A percentile compares a stretch with the other conserved stretches of the same genome.
Conservation (phyloP, 1,140 invertebrate genomes). For the Zaprionus inermis region DNA sequence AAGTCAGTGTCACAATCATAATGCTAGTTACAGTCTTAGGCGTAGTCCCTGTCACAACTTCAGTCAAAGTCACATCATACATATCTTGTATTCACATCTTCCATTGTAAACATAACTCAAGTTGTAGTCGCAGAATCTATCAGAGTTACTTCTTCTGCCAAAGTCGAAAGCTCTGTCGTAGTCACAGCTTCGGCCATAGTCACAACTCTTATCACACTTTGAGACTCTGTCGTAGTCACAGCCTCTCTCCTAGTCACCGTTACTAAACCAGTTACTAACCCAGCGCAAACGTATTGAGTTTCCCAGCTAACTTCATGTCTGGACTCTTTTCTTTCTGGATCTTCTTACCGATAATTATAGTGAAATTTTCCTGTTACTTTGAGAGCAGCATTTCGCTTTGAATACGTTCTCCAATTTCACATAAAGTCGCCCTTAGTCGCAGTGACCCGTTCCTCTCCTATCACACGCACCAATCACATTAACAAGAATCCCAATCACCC, state of each 20-base stretch:
- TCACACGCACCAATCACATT: conserved; percentile 39
- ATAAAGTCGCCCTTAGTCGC: neutral
- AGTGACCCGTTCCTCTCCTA: neutral
- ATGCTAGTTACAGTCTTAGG: conserved; percentile 3
- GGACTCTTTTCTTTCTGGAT: neutral
- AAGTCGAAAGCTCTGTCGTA: too few relatives aligned
- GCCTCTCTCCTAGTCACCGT: neutral
- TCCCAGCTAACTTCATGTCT: conserved; percentile 50
- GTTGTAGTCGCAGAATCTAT: too few relatives aligned
- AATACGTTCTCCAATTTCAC: neutral
- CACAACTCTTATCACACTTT: too few relatives aligned
- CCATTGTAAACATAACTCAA: too few relatives aligned
- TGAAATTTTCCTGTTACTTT: neutral
- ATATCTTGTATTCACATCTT: too few relatives aligned
- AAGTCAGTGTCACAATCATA: conserved; percentile 7
- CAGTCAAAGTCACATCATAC: too few relatives aligned
- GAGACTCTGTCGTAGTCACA: neutral
- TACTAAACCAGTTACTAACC: conserved; percentile 7
- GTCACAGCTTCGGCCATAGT: too few relatives aligned
- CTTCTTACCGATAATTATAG: conserved; percentile 31
- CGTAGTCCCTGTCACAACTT: conserved; percentile 45
- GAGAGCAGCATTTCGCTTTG: neutral
- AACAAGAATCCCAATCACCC: conserved; percentile 14
- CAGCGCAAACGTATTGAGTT: conserved; percentile 64
- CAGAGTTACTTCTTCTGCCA: too few relatives aligned